phyloP scores from a whole-genome alignment of 2,797 vertebrate genomes.

The Iguana delicatissima region DNA sequence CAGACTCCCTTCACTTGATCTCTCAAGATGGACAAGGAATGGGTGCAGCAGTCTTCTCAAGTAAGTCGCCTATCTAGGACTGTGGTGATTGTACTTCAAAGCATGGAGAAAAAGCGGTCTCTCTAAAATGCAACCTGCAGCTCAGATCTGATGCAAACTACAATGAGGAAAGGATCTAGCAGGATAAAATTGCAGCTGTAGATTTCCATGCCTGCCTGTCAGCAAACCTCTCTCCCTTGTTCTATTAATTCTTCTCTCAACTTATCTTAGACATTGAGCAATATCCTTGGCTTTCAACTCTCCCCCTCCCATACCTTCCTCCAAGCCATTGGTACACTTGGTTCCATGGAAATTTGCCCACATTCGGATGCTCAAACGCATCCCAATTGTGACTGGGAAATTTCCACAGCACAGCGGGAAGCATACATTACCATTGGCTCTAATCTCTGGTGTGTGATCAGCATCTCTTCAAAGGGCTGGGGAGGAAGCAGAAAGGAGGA shows the following conservation, averaged over 20 bases:
- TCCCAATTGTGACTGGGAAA: conserved; percentile 24
- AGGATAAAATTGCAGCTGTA: neutral
- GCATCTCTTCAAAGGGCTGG: neutral
- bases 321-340: neutral
- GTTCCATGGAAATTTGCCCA: conserved; percentile 8
- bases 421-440: neutral
- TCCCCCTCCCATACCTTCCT: neutral
- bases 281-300: neutral
- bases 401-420: conserved; percentile 15
- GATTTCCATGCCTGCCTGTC: conserved; percentile 11
- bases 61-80: too few relatives aligned
- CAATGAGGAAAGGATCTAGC: neutral
- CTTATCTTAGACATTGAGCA: neutral
- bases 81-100: neutral
- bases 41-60: too few relatives aligned
- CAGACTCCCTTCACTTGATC: too few relatives aligned
- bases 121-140: neutral
- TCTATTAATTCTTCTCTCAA: conserved; percentile 1
- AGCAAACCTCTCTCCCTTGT: neutral
- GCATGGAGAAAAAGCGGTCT: too few relatives aligned
- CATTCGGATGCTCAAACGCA: neutral
- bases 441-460: neutral
- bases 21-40: too few relatives aligned
- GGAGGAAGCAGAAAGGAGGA: neutral
- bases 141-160: neutral